Evolutionary conservation across 2,797 vertebrate genomes (phyloP), one percentile per base, ranked within the genome.

Genomic region (Meriones psammophilus): DNA sequence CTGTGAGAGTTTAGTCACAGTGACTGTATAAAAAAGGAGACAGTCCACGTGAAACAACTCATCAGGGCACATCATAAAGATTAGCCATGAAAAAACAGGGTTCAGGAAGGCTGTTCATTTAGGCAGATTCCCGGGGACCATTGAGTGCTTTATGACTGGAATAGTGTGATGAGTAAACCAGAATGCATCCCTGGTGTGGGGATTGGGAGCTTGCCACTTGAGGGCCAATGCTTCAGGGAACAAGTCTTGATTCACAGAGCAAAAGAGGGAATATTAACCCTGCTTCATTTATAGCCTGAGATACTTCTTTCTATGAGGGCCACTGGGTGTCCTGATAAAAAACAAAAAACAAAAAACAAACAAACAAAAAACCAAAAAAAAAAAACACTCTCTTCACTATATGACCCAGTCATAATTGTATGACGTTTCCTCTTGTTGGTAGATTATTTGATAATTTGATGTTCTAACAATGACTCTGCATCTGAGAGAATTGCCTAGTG

Each of bases 401-500:
- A 69, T 74, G 93, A 92, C 93, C 92, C 39, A 94, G 85, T 91
- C 78, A 91, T 91, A 94, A 95, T 92, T 93, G 85, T 91, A 81
- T 50, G 58, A 73, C 54, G n/a, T 73, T 62, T 66, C 46, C 33
- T n/a, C 76, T 68, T 58, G 69, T 96, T 50, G 7, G 28, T 8
- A 46, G 92, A 56, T 80, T 88, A 17, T 97, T 97, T 90, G 93
- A 77, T 94, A 96, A 95, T 96, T 73, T 92, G 88, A 71, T 95
- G 92, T 91, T 95, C 88, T 95, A 93, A 96, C 94, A 94, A 94
- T 93, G 91, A 96, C 96, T 96, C 89, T 94, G 92, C 71, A 92
- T 95, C 93, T 74, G 74, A 96, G 73, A 84, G 77, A 96, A 94
- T 18, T 89, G 62, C 96, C 93, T 0, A 0, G 54, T 66, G 24